Evolutionary conservation across 1,140 invertebrate species (phyloP), one percentile per base, ranked within the genome.

Genomic region (Tetragnatha versicolor): DNA sequence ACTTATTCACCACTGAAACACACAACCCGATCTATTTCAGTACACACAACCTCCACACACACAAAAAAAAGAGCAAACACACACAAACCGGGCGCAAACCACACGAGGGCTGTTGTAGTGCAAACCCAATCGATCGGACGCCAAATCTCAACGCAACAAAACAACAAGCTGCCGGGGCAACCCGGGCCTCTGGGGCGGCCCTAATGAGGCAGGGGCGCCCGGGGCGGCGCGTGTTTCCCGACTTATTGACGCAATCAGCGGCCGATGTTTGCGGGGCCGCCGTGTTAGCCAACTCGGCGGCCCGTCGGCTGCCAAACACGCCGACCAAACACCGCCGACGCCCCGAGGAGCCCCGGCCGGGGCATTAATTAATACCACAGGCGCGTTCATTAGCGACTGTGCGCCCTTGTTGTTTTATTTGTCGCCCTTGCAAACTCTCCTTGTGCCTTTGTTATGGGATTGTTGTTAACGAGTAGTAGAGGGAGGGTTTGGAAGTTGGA

Each of bases 221-320:
- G 55, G 37, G 70, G 55, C 35, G 37, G 63, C 37, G 70, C 70
- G 70, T 73, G 70, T 73, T 73, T 73, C 61, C 55, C 27, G 70
- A 53, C 70, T 73, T 73, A 73, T 73, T 73, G 70, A 73, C 70
- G 70, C 70, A 73, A 73, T 73, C 70, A 73, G 70, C 70, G 70
- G 63, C 63, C 63, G 63, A 66, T 66, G 63, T 66, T 66, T 66
- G 63, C 49, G 63, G 49, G 33, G 63, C 37, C 63, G 35, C 70
- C 14, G 55, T 73, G 70, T 73, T 73, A 73, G 53, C 37, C 69
- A 72, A 72, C 69, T 72, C 69, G 47, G 33, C 49, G 53, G 68
- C 49, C 68, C 55, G 49, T 33, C 22, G 31, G 69, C 51, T 53
- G 55, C 70, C 55, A 73, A 73, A 73, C 70, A 73, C 51, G 22